Evolutionary conservation across 2,113 vertebrate genomes (phyloP), one percentile per base, ranked within the genome.

Genomic region (Haemorhous mexicanus): DNA sequence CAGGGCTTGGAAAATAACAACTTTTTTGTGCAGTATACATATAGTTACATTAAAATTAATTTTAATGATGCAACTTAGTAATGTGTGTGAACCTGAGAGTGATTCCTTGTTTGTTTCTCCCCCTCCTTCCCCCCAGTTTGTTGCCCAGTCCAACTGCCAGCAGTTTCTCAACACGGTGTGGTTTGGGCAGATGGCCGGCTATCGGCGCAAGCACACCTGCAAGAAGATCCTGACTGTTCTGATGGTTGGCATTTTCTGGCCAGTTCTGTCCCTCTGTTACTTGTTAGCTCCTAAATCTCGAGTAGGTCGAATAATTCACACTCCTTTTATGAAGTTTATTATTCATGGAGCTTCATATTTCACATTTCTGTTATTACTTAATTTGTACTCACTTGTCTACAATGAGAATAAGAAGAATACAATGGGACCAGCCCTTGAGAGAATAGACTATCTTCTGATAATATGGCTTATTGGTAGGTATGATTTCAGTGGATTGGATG

Each of bases 151-250:
- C 80, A 99, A 99, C 98, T 99, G 99, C 96, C 99, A 99, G 95
- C 99, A 99, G 98, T 99, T 99, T 95, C 98, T 99, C 70, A 99
- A 99, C 97, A 99, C 99, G 0, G 99, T 99, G 72, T 99, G 99
- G 99, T 99, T 99, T 26, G 99, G 99, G 66, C 99, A 99, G 97
- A 99, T 99, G 97, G 99, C 99, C n/a, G 99, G 99, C 94, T 99
- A 99, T 83, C 98, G 99, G 22, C 98, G 99, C 76, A 99, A 99
- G 92, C 99, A 99, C 97, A 99, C 99, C 8, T 99, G 98, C 96
- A 98, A 99, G 90, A 99, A 99, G 98, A 99, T 99, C 96, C 97
- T 98, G 93, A 99, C 98, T 11, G 99, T 99, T 89, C 97, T 99
- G 95, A 98, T 97, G 62, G 99, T 99, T 94, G 99, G 98, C 10